phyloP scores from a whole-genome alignment of 2,797 vertebrate species.

The Sphaeramia orbicularis region DNA sequence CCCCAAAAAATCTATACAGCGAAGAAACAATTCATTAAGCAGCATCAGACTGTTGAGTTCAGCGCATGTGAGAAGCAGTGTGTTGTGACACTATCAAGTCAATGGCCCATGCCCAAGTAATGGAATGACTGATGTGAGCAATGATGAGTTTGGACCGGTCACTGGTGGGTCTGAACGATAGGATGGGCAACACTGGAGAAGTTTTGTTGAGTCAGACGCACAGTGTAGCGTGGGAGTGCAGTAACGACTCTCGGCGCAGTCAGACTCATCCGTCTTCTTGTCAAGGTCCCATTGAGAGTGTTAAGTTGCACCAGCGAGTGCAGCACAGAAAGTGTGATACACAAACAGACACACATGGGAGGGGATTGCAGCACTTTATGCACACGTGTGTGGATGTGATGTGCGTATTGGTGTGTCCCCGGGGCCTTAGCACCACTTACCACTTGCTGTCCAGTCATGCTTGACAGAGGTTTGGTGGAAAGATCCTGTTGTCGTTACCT shows the following conservation, averaged over 20 bases:
- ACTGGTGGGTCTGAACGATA: conserved; percentile 40
- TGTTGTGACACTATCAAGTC: conserved; percentile 54
- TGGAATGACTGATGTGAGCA: conserved; percentile 68
- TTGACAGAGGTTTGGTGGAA: conserved; percentile 73
- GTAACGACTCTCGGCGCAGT: conserved; percentile 57
- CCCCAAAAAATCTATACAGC: not conserved
- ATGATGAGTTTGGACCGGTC: conserved; percentile 62
- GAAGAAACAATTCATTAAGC: conserved; percentile 11
- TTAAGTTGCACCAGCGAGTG: conserved; percentile 61
- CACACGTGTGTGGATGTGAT: conserved; percentile 15
- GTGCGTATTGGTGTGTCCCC: conserved; percentile 14
- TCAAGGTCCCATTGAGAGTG: conserved; percentile 67
- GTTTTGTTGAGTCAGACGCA: conserved; percentile 64
- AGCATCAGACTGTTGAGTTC: not conserved
- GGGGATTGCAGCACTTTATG: too few relatives aligned
- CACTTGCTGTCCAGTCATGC: conserved; percentile 75
- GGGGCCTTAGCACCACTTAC: conserved; percentile 64
- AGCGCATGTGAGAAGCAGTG: conserved; percentile 32
- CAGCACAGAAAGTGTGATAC: conserved; percentile 41
- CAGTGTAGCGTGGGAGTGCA: conserved; percentile 38
- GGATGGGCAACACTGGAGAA: conserved; percentile 34
- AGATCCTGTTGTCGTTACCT: conserved; percentile 66
- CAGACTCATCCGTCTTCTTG: conserved; percentile 73
- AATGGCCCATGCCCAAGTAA: conserved; percentile 59
- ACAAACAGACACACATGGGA: conserved; percentile 24